phyloP scores from a whole-genome alignment of 1,140 invertebrate species.

The Drosophila tani region DNA sequence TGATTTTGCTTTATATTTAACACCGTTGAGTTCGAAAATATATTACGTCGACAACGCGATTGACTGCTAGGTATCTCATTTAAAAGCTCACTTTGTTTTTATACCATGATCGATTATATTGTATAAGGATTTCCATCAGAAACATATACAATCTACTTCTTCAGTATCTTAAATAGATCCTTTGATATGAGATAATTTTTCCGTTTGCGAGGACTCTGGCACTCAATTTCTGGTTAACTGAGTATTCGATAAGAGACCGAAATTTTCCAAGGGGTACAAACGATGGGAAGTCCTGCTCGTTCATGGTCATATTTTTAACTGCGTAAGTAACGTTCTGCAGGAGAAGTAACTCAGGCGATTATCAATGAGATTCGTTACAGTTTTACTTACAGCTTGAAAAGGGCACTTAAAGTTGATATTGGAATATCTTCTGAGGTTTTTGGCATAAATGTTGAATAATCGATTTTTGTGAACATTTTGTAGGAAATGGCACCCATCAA shows the following conservation, averaged over 20 bases:
- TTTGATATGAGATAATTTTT: conserved; percentile 2
- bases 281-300: conserved; percentile 44
- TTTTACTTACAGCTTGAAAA: conserved; percentile 46
- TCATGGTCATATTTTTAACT: conserved; percentile 36
- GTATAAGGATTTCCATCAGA: neutral
- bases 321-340: conserved; percentile 37
- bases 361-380: neutral
- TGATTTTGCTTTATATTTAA: neutral
- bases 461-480: conserved; percentile 24
- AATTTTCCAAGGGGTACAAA: conserved; percentile 47
- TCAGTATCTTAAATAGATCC: neutral
- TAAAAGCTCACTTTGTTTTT: neutral
- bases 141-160: no score
- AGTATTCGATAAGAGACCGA: conserved; percentile 20
- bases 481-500: conserved; percentile 44
- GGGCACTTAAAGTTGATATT: conserved; percentile 37
- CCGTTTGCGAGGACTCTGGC: conserved; percentile 6
- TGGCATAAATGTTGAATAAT: conserved; percentile 35
- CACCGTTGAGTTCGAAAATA: neutral
- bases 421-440: conserved; percentile 34
- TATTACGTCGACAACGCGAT: no score
- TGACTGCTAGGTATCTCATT: no score
- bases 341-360: no score
- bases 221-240: conserved; percentile 15
- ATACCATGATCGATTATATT: neutral